Evolutionary conservation across 1,140 invertebrate genomes (phyloP), one percentile per base, ranked within the genome.

Genomic region (Diploscapter pachys): DNA sequence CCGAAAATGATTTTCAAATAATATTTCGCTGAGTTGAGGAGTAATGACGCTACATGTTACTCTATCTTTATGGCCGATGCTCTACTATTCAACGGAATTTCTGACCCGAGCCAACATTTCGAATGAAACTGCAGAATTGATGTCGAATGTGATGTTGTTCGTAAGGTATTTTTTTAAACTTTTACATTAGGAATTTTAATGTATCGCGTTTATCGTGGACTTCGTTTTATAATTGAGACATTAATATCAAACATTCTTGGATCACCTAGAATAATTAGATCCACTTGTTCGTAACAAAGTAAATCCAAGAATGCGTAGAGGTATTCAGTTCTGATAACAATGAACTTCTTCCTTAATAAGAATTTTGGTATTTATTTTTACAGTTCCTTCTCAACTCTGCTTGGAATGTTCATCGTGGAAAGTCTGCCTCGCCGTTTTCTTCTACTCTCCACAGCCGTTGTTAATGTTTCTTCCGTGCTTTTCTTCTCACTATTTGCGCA

Each of bases 1-100:
- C 31, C 1, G 31, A 31, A 31, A 31, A 31, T 31, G 31, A 31
- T 31, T 31, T 31, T 31, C 31, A 31, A 31, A 31, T 31, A 31
- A 31, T 31, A 31, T 31, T 31, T 31, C 31, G 0, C 31, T 31
- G 31, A 31, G 31, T 54, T 48, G 81, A 3, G 80, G 80, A n/a
- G 56, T 81, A 57, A 59, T 80, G 11, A 73, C 80, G 13, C 69
- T 81, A 49, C 80, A 81, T 50, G 51, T 81, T n/a, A 81, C 80
- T 5, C 52, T 65, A n/a, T 81, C 80, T 3, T 65, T 81, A 11
- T 81, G 80, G 80, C 77, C 80, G 51, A 53, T 81, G 3, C 62
- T 81, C 11, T 81, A 77, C 53, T 81, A 70, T 59, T 81, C 80
- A 6, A 81, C 80, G 0, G 80, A 81, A 13, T 79, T 81, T 48